Evolutionary conservation across 2,113 vertebrate species (phyloP).

Genomic region (Paramormyrops kingsleyae): DNA sequence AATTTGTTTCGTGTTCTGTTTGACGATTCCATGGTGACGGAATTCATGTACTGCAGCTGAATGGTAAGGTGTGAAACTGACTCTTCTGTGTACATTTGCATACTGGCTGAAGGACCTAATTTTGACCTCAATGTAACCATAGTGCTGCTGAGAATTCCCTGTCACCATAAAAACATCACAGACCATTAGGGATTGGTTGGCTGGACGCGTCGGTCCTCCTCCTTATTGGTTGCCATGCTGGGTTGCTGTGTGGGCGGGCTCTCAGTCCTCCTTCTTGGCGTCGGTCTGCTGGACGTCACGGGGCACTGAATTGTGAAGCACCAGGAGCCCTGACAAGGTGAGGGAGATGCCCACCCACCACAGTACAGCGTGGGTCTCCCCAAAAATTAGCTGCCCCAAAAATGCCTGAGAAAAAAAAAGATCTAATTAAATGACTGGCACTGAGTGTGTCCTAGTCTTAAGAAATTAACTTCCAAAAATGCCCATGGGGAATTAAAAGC

Average conservation of each 20-base stretch:
- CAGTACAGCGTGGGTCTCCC: conserved; percentile 67
- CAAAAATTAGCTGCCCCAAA: conserved; percentile 75
- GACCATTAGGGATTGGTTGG: neutral
- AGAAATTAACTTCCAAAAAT: neutral
- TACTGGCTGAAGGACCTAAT: neutral
- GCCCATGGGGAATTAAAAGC: neutral
- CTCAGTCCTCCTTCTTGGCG: conserved; percentile 52
- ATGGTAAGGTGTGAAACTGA: neutral
- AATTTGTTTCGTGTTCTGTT: neutral
- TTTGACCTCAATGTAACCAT: neutral
- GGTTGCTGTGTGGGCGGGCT: neutral
- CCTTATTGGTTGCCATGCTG: neutral
- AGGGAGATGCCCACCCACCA: conserved; percentile 84
- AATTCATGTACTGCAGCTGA: neutral
- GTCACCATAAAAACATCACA: neutral
- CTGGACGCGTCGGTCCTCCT: neutral
- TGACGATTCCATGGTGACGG: neutral
- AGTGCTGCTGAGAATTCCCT: neutral
- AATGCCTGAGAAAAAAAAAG: conserved; percentile 61
- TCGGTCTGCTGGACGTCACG: conserved; percentile 12
- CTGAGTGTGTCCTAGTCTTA: neutral
- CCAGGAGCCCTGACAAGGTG: conserved; percentile 70
- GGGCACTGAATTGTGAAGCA: conserved; percentile 64
- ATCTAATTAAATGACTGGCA: neutral
- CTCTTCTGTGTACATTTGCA: conserved; percentile 4